Evolutionary conservation across 2,888 invertebrate genomes (phyloP), one percentile per base, ranked within the genome.

Genomic region (Elysia crispata): DNA sequence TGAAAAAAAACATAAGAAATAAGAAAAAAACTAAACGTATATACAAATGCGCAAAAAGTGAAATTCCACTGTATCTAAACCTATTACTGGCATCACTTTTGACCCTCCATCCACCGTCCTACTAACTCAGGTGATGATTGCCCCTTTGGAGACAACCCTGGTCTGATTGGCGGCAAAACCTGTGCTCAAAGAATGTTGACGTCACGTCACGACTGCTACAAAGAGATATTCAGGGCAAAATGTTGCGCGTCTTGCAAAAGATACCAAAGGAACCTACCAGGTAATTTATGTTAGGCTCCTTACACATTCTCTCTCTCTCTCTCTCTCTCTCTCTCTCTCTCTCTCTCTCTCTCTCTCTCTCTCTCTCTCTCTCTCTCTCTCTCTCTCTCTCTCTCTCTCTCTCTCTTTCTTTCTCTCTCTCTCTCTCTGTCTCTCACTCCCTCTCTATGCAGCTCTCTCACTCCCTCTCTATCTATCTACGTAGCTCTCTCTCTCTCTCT

Each of bases 81-180:
- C n/a, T n/a, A n/a, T n/a, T n/a, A n/a, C n/a, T n/a, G n/a, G n/a
- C n/a, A n/a, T n/a, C n/a, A n/a, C 15, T 18, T 54, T 54, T 13
- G 54, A 15, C 54, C 54, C 20, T 20, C 54, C 54, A 13, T 15
- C 13, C 54, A 54, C 54, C 54, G 54, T 54, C n/a, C n/a, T n/a
- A n/a, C n/a, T n/a, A n/a, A n/a, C 41, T 18, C 20, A 79, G 79
- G 57, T 54, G 85, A 82, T 23, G 74, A 64, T 1, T 85, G 85
- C 28, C 84, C 84, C 0, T 83, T 83, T 30, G 84, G 83, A 0
- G 85, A 85, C 50, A 54, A 81, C 50, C 84, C 83, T 15, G 82
- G 77, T 18, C 50, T 82, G 15, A 50, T 74, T 1, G 78, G 30
- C 25, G 82, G 77, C 11, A 30, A 73, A 76, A 81, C 81, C 49